phyloP scores from a whole-genome alignment of 2,888 invertebrate genomes.

The Orgyia antiqua region DNA sequence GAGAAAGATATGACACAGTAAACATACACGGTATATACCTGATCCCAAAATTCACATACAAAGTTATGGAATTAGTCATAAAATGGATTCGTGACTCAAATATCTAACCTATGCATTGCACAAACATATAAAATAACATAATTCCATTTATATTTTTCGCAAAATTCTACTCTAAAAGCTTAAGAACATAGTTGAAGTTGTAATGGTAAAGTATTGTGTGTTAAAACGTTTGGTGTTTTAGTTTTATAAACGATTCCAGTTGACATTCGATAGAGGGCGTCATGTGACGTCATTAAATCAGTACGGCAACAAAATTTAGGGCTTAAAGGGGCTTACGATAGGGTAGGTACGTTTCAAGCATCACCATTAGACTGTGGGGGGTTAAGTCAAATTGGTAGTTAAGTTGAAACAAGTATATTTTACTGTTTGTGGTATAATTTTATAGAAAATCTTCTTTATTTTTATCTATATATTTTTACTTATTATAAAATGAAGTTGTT shows the following conservation, averaged over 20 bases:
- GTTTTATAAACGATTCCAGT: slow-evolving; percentile 55
- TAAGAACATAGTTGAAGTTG: slow-evolving; percentile 4
- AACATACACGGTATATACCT: slow-evolving; percentile 60
- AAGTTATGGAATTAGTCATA: slow-evolving; percentile 79
- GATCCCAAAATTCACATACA: slow-evolving; percentile 75
- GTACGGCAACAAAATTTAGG: slow-evolving; percentile 69
- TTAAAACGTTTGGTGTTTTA: slow-evolving; percentile 19
- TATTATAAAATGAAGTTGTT: too few species aligned
- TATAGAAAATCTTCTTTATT: too few species aligned
- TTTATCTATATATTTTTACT: too few species aligned
- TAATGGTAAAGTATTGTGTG: neutral
- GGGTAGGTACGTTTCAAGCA: slow-evolving; percentile 34
- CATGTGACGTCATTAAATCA: slow-evolving; percentile 77
- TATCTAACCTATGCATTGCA: slow-evolving; percentile 68
- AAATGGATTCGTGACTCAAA: slow-evolving; percentile 78
- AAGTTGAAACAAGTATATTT: too few species aligned
- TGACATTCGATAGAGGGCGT: slow-evolving; percentile 76
- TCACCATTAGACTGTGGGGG: slow-evolving; percentile 25
- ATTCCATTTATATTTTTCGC: neutral
- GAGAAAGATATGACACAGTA: slow-evolving; percentile 59
- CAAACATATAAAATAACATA: slow-evolving; percentile 18
- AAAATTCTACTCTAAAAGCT: slow-evolving; percentile 10
- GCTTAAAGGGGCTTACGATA: slow-evolving; percentile 54
- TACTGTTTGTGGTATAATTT: too few species aligned
- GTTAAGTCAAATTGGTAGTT: slow-evolving; percentile 4